Percentiles rank a stretch among this genome's conserved stretches.
These are phyloP conservation scores for Acropora tenuis DNA, from an alignment of 64 coral and sea anemone genomes.

Conservation along the genomic window DNA sequence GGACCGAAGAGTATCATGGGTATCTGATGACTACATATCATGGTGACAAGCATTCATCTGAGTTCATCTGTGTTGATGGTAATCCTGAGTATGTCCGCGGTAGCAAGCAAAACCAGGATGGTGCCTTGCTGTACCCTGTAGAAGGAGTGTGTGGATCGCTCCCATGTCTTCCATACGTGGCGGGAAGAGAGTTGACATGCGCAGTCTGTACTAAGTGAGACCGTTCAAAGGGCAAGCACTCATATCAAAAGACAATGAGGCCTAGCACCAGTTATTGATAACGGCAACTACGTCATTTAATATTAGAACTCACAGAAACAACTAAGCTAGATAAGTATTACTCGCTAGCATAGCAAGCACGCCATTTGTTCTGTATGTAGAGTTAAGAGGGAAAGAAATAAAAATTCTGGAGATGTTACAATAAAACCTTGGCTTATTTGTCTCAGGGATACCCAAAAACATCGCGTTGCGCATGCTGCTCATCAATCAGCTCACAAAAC, in stretches of 20 bases:
- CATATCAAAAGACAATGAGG: not conserved
- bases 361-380: too few relatives aligned
- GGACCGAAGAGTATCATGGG: constrained; percentile 52
- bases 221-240: not conserved
- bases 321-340: not conserved
- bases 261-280: not conserved
- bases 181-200: constrained; percentile 22
- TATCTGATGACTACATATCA: constrained; percentile 18
- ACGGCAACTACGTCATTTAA: too few relatives aligned
- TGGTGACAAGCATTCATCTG: constrained; percentile 23
- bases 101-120: not conserved
- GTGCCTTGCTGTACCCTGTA: constrained; percentile 54
- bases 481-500: too few relatives aligned
- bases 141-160: constrained; percentile 17
- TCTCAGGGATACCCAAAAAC: not conserved
- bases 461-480: too few relatives aligned
- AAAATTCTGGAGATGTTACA: too few relatives aligned
- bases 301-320: not conserved
- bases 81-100: constrained; percentile 21
- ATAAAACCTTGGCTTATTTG: too few relatives aligned
- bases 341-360: too few relatives aligned
- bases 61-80: constrained; percentile 52
- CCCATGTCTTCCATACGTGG: constrained; percentile 7
- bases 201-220: constrained; percentile 34
- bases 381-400: too few relatives aligned